Evolutionary conservation across 2,888 invertebrate species (phyloP).

Genomic region (Leuctra nigra): DNA sequence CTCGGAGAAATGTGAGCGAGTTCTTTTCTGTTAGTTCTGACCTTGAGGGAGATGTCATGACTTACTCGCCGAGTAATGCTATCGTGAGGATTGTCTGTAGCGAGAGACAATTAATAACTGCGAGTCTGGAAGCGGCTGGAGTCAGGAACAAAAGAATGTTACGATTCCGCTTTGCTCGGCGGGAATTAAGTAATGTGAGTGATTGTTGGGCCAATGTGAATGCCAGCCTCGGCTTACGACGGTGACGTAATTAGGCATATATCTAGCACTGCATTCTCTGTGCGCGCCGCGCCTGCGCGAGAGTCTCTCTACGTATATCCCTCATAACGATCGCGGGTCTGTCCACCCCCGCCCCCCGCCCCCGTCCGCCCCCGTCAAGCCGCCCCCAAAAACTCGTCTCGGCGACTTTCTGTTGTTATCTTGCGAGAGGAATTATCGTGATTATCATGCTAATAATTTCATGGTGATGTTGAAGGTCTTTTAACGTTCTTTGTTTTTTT

Average conservation of each 20-base stretch:
- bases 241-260: background rate
- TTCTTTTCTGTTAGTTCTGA: too few relatives aligned
- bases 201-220: background rate
- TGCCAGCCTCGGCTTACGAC: background rate
- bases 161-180: too few relatives aligned
- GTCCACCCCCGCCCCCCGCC: conserved; percentile 23
- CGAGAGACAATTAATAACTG: too few relatives aligned
- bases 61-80: too few relatives aligned
- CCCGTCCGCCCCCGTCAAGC: conserved; percentile 4
- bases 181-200: background rate
- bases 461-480: background rate
- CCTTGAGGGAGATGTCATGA: too few relatives aligned
- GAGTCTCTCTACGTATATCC: background rate
- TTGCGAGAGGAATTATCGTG: background rate
- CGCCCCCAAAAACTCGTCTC: background rate
- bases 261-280: background rate
- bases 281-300: background rate
- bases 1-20: too few relatives aligned
- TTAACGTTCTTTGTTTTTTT: background rate
- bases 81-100: too few relatives aligned
- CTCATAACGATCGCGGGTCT: conserved; percentile 19
- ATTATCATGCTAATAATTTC: conserved; percentile 1
- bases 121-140: too few relatives aligned
- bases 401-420: background rate
- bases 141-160: too few relatives aligned